A percentile compares a stretch with the other conserved stretches of the same genome.
Evolutionary conservation across 1,140 invertebrate genomes (phyloP).

Genomic region (Drosophila athabasca): DNA sequence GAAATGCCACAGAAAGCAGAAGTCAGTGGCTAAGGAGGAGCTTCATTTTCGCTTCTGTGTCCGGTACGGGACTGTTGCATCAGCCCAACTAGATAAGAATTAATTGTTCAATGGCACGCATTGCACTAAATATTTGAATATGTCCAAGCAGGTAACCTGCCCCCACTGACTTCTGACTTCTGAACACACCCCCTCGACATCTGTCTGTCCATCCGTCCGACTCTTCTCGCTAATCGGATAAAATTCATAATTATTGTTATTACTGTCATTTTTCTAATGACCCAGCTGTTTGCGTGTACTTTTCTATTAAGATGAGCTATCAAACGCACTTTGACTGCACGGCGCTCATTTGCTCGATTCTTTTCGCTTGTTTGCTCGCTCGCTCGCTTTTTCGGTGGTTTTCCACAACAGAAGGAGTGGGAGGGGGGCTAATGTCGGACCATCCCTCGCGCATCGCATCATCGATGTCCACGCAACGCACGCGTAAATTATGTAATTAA

Average conservation of each 20-base stretch:
- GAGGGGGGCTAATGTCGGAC: background rate
- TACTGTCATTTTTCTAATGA: conserved; percentile 83
- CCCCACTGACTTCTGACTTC: too few species aligned
- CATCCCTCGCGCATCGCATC: conserved; percentile 13
- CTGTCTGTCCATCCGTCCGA: background rate
- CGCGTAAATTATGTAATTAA: conserved; percentile 83
- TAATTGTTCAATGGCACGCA: conserved; percentile 82
- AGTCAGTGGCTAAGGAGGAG: conserved; percentile 10
- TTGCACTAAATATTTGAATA: conserved; percentile 82
- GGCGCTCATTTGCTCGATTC: conserved; percentile 56
- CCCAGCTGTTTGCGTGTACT: conserved; percentile 73
- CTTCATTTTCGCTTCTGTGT: conserved; percentile 1
- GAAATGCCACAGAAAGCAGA: conserved; percentile 50
- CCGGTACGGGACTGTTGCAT: conserved; percentile 66
- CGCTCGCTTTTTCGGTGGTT: conserved; percentile 8
- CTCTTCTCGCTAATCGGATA: conserved; percentile 79
- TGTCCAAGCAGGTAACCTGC: background rate
- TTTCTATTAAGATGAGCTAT: conserved; percentile 83
- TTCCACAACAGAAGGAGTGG: background rate
- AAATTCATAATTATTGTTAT: conserved; percentile 84
- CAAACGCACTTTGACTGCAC: conserved; percentile 73
- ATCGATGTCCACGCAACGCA: conserved; percentile 54
- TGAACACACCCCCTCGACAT: too few species aligned
- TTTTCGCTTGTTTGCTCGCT: conserved; percentile 18
- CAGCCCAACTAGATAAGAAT: conserved; percentile 81